Conservation (phyloP, 1,140 invertebrate species). For the Drosophila lini region DNA sequence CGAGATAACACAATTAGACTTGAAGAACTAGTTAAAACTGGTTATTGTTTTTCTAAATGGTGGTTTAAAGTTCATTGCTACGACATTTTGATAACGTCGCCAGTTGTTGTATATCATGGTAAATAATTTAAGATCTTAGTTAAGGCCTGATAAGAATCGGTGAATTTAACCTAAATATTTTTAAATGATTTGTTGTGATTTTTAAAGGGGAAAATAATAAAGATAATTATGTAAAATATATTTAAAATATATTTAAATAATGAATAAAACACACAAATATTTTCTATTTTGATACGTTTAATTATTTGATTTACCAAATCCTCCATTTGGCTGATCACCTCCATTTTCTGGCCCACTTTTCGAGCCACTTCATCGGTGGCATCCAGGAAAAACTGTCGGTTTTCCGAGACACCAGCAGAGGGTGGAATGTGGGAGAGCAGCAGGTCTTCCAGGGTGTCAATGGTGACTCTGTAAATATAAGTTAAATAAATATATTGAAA, state of each 20-base stretch:
- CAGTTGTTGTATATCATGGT: slow-evolving; percentile 1
- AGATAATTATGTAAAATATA: no score
- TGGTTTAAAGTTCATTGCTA: slow-evolving; percentile 48
- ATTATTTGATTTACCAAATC: slow-evolving; percentile 84
- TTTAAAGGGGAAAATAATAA: neutral
- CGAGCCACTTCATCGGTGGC: slow-evolving; percentile 88
- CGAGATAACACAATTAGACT: slow-evolving; percentile 19
- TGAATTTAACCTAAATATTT: neutral
- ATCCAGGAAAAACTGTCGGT: slow-evolving; percentile 88
- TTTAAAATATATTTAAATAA: no score
- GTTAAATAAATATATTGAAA: neutral
- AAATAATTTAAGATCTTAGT: neutral
- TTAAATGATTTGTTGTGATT: neutral
- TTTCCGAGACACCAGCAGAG: slow-evolving; percentile 89
- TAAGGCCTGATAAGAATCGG: neutral
- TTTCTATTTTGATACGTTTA: no score
- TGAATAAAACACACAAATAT: no score
- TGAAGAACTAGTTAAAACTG: slow-evolving; percentile 10
- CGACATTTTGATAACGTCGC: slow-evolving; percentile 27
- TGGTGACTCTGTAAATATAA: slow-evolving; percentile 87
- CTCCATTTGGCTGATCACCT: slow-evolving; percentile 86
- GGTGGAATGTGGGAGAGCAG: slow-evolving; percentile 87
- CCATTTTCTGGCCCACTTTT: slow-evolving; percentile 88
- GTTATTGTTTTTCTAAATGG: slow-evolving; percentile 33
- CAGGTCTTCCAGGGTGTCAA: slow-evolving; percentile 90